Base-by-base conservation (phyloP, 2,888 invertebrate genomes). In the Epsilonema sp. region DNA sequence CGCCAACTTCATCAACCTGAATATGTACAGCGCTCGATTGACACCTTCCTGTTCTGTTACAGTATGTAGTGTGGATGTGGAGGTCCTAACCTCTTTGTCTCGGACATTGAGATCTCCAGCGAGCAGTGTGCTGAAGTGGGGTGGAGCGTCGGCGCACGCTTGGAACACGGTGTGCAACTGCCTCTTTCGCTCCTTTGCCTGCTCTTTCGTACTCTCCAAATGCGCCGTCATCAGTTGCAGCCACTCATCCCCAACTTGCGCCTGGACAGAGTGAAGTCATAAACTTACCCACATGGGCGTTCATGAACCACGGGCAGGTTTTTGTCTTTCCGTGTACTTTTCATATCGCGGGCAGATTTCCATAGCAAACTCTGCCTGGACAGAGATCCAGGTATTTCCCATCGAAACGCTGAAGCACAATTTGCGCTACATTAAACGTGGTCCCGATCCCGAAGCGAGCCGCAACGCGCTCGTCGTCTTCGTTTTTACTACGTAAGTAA, bases 91-190 rank as follows among this genome's bases (percentile, higher is more conserved):
- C 65, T 76, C 76, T 52, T 67, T 67, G 55, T 76, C 75, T 37
- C 75, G 60, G 1, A 75, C 56, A 58, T 76, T 76, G 26, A 76
- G 58, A 59, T 76, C 76, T 1, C 76, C 76, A 25, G 70, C 76
- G 61, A 75, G 73, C 40, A 76, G 64, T 37, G 67, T 62, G 4
- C 56, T 54, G 26, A 57, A 53, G n/a, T 61, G 55, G 47, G 5
- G 52, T 51, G 13, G 47, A 52, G 51, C n/a, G 40, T 47, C 31
- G 31, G 8, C 16, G 31, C 31, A 31, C 16, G 20, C 8, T 21
- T 39, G n/a, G 21, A 39, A 39, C 21, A 20, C 39, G 5, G n/a
- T 39, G 5, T 24, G 13, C 39, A 49, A 24, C 53, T 75, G 75
- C 1, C 56, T 57, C 39, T 63, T 62, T 37, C 75, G 58, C 53